phyloP scores from a whole-genome alignment of 2,888 invertebrate genomes.

The Thumatha senex region DNA sequence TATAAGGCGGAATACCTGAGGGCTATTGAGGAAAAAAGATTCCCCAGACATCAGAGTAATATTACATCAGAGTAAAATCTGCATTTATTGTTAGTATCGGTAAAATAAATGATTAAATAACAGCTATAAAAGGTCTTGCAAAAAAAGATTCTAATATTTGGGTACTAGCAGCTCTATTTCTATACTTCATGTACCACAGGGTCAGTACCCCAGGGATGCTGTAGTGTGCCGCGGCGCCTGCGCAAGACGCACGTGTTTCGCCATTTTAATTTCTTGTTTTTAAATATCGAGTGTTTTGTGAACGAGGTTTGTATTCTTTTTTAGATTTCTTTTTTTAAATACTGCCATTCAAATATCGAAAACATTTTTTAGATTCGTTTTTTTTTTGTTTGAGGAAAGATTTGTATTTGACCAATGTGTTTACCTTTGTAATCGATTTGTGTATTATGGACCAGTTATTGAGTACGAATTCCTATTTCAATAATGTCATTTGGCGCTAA shows the following conservation, averaged over 20 bases:
- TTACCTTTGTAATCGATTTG: not conserved
- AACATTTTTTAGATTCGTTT: not conserved
- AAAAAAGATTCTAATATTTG: constrained; percentile 5
- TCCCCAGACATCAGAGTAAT: no score
- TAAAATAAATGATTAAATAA: no score
- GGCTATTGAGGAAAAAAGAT: no score
- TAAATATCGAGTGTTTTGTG: constrained; percentile 10
- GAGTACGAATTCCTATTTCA: no score
- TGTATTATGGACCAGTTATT: no score
- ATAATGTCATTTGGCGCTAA: no score
- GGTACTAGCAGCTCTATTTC: constrained; percentile 24
- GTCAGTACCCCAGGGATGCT: constrained; percentile 40
- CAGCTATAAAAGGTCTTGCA: not conserved
- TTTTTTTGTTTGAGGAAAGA: not conserved
- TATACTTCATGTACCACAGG: constrained; percentile 11
- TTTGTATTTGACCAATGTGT: not conserved
- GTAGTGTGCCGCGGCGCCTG: constrained; percentile 36
- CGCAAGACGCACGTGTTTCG: constrained; percentile 33
- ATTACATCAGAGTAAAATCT: no score
- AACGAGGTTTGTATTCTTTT: constrained; percentile 25
- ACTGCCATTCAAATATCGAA: no score
- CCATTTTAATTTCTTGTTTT: constrained; percentile 10
- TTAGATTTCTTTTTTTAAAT: not conserved
- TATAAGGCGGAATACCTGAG: no score
- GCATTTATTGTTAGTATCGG: no score